Evolutionary conservation across 2,797 vertebrate genomes (phyloP).

Genomic region (Gymnoscopelus braueri): DNA sequence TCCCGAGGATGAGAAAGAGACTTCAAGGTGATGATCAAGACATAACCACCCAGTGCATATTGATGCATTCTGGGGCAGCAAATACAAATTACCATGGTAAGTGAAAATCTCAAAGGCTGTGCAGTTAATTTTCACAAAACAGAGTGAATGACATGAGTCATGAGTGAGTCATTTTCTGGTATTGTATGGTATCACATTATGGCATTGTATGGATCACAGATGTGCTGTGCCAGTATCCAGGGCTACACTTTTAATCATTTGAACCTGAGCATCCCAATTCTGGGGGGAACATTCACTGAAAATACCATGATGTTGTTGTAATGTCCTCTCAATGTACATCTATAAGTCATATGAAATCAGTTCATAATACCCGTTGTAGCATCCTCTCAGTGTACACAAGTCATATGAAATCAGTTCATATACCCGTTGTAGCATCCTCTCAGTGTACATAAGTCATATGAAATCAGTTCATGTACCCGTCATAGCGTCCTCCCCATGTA

Average conservation of each 20-base stretch:
- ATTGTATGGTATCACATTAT: slow-evolving; percentile 23
- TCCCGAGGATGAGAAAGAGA: slow-evolving; percentile 26
- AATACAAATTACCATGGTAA: slow-evolving; percentile 1
- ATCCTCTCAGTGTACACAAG: too few species aligned
- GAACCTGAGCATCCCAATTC: too few species aligned
- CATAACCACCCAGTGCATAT: slow-evolving; percentile 8
- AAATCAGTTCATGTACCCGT: slow-evolving; percentile 11
- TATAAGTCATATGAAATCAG: too few species aligned
- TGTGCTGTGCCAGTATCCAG: slow-evolving; percentile 37
- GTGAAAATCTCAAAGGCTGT: neutral
- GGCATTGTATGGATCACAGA: too few species aligned
- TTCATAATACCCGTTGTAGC: too few species aligned
- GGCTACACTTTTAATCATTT: slow-evolving; percentile 53
- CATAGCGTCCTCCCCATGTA: too few species aligned
- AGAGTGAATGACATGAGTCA: slow-evolving; percentile 37
- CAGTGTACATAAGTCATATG: slow-evolving; percentile 65
- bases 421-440: slow-evolving; percentile 43
- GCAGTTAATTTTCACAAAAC: neutral
- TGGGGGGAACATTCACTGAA: too few species aligned
- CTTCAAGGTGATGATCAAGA: slow-evolving; percentile 27
- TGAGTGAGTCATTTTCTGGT: slow-evolving; percentile 60
- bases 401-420: neutral
- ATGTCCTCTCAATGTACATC: too few species aligned
- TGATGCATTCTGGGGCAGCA: too few species aligned
- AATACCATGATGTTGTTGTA: too few species aligned